Evolutionary conservation across 2,888 invertebrate species (phyloP).

Genomic region (Mimas tiliae): DNA sequence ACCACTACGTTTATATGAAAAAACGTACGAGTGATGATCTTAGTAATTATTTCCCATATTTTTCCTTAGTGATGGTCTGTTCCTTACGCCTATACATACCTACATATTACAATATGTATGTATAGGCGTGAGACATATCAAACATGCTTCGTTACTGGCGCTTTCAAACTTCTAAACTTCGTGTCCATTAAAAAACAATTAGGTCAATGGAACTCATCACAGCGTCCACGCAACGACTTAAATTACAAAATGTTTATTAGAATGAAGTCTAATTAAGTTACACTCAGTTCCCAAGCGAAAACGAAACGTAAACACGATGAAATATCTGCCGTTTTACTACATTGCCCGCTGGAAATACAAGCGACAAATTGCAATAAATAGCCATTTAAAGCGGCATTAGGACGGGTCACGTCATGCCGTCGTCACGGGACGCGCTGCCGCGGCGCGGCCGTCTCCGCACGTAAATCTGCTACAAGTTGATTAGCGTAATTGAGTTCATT

Average conservation of each 20-base stretch:
- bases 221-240: conserved; percentile 4
- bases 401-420: conserved; percentile 44
- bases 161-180: neutral
- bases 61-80: no score
- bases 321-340: conserved; percentile 18
- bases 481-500: conserved; percentile 80
- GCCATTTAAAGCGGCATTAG: conserved; percentile 43
- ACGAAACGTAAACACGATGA: conserved; percentile 15
- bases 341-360: conserved; percentile 35
- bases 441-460: conserved; percentile 46
- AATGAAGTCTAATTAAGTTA: conserved; percentile 4
- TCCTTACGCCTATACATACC: no score
- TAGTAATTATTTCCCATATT: no score
- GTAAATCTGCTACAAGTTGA: conserved; percentile 77
- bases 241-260: conserved; percentile 7
- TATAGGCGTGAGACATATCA: neutral
- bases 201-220: neutral
- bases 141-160: neutral
- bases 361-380: conserved; percentile 46
- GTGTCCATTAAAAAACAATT: neutral
- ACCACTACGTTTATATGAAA: no score
- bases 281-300: neutral
- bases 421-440: conserved; percentile 33
- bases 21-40: no score
- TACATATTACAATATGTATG: no score